Conservation (phyloP, 2,888 invertebrate species). For the Micoletzkya japonica region DNA sequence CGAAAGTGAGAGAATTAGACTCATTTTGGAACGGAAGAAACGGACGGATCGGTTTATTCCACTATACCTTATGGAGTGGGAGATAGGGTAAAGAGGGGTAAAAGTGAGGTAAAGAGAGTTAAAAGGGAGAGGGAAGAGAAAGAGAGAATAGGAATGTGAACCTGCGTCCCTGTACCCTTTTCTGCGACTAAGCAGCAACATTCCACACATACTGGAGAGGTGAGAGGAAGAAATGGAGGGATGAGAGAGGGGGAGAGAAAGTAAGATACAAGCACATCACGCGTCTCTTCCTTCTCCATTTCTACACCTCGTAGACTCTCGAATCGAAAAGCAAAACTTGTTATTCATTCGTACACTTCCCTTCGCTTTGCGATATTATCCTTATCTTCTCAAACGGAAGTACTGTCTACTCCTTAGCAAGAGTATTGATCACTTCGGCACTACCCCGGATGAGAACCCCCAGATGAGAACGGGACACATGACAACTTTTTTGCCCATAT, state of each 20-base stretch:
- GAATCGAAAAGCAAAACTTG: background rate
- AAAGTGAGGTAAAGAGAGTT: conserved; percentile 26
- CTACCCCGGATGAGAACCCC: too few relatives aligned
- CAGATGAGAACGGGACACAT: too few relatives aligned
- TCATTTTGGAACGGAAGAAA: too few relatives aligned
- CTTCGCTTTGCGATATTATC: background rate
- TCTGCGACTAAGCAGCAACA: background rate
- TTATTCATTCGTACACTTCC: background rate
- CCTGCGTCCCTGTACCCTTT: background rate
- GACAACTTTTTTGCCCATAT: too few relatives aligned
- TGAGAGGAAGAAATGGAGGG: background rate
- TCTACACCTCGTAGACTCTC: background rate
- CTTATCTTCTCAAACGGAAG: background rate
- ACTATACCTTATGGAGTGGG: conserved; percentile 6
- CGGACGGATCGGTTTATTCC: too few relatives aligned
- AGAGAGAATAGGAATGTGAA: background rate
- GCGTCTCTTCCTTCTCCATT: background rate
- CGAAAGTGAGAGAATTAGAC: too few relatives aligned
- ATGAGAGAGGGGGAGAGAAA: conserved; percentile 6
- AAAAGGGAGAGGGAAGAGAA: conserved; percentile 26
- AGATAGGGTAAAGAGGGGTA: background rate
- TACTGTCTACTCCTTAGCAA: too few relatives aligned
- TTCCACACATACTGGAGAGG: too few relatives aligned
- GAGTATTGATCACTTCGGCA: too few relatives aligned
- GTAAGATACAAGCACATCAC: conserved; percentile 8